A percentile compares a stretch with the other conserved stretches of the same genome.
Conservation (phyloP, 2,888 invertebrate species). For the Mimas tiliae region DNA sequence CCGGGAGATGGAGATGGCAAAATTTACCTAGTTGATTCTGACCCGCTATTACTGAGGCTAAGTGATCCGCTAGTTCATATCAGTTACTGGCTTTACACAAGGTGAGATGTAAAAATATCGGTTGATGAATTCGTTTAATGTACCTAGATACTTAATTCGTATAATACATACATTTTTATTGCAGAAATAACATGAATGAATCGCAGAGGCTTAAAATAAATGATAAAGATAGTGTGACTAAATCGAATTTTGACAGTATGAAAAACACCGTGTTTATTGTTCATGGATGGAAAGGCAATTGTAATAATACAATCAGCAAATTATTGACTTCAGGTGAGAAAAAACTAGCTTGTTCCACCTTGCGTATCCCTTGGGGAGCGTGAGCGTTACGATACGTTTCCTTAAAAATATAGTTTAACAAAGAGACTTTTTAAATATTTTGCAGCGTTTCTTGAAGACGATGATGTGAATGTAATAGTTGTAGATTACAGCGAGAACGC, state of each 20-base stretch:
- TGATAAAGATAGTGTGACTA: constrained; percentile 42
- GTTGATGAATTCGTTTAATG: neutral
- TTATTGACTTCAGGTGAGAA: constrained; percentile 55
- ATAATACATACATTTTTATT: constrained; percentile 26
- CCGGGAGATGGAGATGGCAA: constrained; percentile 55
- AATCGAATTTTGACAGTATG: constrained; percentile 50
- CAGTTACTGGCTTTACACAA: constrained; percentile 57
- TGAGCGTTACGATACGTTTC: too few relatives aligned
- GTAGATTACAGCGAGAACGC: constrained; percentile 72
- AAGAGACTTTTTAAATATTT: constrained; percentile 27
- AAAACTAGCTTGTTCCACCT: neutral
- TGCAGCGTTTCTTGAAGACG: constrained; percentile 58
- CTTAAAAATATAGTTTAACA: neutral
- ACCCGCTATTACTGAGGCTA: constrained; percentile 42
- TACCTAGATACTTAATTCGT: neutral
- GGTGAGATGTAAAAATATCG: constrained; percentile 40
- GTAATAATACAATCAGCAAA: constrained; percentile 52
- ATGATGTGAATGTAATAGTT: constrained; percentile 69
- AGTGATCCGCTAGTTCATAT: constrained; percentile 36
- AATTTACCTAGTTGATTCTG: constrained; percentile 51
- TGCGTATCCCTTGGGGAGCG: too few relatives aligned
- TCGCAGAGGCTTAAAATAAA: constrained; percentile 47
- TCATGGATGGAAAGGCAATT: constrained; percentile 68
- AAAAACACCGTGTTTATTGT: constrained; percentile 57
- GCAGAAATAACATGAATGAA: constrained; percentile 49